Evolutionary conservation across 2,888 invertebrate genomes (phyloP).

Genomic region (Acleris laterana): DNA sequence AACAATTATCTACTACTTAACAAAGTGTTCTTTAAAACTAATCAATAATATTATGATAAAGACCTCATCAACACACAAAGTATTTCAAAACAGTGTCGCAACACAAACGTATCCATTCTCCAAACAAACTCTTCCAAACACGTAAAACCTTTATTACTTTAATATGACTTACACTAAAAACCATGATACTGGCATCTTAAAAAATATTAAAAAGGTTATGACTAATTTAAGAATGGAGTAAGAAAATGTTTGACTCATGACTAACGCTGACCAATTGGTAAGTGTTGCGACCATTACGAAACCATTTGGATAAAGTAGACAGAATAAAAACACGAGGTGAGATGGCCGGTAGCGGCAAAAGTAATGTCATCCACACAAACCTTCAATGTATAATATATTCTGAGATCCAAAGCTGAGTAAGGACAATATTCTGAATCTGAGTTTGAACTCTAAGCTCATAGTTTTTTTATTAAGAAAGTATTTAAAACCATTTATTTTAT

Average conservation of each 20-base stretch:
- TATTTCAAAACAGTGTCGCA: not conserved
- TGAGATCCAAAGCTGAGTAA: not conserved
- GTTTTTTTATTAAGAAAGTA: too few relatives aligned
- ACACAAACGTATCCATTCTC: conserved; percentile 7
- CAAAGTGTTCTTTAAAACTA: too few relatives aligned
- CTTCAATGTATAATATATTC: not conserved
- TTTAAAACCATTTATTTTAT: too few relatives aligned
- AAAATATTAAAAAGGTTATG: conserved; percentile 12
- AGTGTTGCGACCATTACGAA: conserved; percentile 34
- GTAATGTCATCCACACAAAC: conserved; percentile 19
- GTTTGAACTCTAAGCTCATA: too few relatives aligned
- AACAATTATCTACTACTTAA: too few relatives aligned
- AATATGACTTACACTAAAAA: conserved; percentile 9
- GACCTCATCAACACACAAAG: not conserved
- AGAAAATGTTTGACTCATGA: conserved; percentile 33
- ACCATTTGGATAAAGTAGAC: conserved; percentile 22
- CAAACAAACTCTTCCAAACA: conserved; percentile 7
- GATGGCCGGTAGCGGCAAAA: conserved; percentile 26
- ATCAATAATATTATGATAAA: too few relatives aligned
- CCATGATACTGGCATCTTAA: not conserved
- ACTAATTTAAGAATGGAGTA: conserved; percentile 16
- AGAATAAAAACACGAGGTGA: conserved; percentile 30
- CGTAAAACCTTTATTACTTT: conserved; percentile 16
- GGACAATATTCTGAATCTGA: not conserved
- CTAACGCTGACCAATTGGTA: conserved; percentile 33